Evolutionary conservation across 1,140 invertebrate genomes (phyloP).

Genomic region (Rhysida immarginata): DNA sequence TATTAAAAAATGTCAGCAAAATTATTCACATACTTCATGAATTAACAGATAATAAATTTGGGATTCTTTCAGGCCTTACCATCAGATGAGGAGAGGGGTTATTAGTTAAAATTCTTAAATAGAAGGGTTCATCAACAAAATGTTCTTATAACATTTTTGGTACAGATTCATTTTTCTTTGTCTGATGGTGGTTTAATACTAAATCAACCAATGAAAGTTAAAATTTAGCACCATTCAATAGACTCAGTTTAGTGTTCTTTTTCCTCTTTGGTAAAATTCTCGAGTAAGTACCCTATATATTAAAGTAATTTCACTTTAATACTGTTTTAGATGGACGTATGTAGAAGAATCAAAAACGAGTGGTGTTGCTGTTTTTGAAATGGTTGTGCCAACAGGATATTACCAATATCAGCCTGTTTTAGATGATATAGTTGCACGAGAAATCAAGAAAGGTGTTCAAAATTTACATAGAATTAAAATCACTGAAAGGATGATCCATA

Average conservation of each 20-base stretch:
- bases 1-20: too few species aligned
- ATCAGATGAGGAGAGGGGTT: too few species aligned
- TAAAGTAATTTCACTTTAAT: too few species aligned
- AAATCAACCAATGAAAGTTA: neutral
- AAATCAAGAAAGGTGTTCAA: slow-evolving; percentile 12
- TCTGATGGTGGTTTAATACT: neutral
- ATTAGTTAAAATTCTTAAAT: too few species aligned
- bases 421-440: slow-evolving; percentile 22
- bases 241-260: neutral
- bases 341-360: slow-evolving; percentile 17
- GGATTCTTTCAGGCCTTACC: too few species aligned
- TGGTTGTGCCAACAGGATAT: slow-evolving; percentile 34
- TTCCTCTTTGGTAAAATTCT: neutral
- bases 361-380: slow-evolving; percentile 32
- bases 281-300: too few species aligned
- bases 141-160: neutral
- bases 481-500: slow-evolving; percentile 15
- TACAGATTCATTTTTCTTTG: neutral
- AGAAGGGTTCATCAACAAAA: too few species aligned
- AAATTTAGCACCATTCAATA: neutral
- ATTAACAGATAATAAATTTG: too few species aligned
- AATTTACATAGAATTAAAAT: slow-evolving; percentile 16
- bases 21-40: too few species aligned
- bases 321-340: slow-evolving; percentile 20
- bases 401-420: slow-evolving; percentile 33